phyloP scores from a whole-genome alignment of 2,888 invertebrate species.

The Ceriagrion tenellum region DNA sequence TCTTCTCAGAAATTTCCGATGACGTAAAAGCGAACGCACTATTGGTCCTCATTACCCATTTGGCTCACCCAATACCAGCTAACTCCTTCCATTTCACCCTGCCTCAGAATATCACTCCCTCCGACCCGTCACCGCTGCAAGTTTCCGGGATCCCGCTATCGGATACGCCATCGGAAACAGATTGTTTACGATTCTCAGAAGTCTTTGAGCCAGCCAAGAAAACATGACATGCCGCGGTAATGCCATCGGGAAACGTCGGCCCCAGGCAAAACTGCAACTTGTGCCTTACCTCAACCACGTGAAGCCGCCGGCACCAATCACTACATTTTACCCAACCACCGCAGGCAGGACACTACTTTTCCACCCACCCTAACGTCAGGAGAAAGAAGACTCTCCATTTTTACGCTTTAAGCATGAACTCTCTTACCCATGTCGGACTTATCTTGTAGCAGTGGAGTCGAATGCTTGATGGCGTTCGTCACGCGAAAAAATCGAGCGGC shows the following conservation, averaged over 20 bases:
- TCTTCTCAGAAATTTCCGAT: background rate
- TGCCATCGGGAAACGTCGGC: background rate
- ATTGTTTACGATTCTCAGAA: background rate
- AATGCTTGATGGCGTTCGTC: background rate
- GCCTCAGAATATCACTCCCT: background rate
- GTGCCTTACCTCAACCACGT: background rate
- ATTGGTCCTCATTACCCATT: background rate
- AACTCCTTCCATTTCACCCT: background rate
- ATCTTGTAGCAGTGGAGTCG: background rate
- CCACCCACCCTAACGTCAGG: background rate
- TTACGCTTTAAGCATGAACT: background rate
- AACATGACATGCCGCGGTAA: background rate
- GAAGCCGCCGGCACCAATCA: background rate
- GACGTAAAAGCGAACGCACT: background rate
- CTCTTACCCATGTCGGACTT: background rate
- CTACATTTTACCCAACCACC: background rate
- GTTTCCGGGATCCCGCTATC: conserved; percentile 8
- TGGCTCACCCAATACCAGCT: background rate
- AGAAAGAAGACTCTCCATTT: background rate
- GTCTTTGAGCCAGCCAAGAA: background rate
- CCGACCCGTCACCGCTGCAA: background rate
- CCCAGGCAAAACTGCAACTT: background rate
- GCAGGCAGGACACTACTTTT: background rate
- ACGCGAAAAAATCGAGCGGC: conserved; percentile 14
- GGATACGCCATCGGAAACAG: conserved; percentile 27